Percentiles rank a stretch among this genome's conserved stretches.
These are phyloP conservation scores for Tinamus guttatus DNA, from an alignment of 2,113 vertebrate genomes.

Conservation along the genomic window DNA sequence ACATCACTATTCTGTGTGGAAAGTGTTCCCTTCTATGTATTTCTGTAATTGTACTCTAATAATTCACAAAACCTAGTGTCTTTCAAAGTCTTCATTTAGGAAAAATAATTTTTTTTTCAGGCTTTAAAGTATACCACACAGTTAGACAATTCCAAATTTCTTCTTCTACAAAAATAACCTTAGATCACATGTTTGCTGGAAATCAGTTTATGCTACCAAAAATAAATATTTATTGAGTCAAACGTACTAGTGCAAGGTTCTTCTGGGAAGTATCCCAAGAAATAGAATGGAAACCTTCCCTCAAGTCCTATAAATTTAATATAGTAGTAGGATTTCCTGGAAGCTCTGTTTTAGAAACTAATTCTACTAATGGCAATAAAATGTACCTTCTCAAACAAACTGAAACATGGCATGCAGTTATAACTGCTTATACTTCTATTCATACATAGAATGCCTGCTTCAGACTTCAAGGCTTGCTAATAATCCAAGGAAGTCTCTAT, in stretches of 20 bases:
- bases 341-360: not conserved
- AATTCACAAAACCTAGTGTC: not conserved
- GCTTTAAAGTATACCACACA: not conserved
- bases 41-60: not conserved
- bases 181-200: not conserved
- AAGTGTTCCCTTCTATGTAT: not conserved
- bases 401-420: not conserved
- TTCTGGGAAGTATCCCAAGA: slow-evolving; percentile 4
- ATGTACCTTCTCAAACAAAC: not conserved
- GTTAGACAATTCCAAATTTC: not conserved
- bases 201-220: not conserved
- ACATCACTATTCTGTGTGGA: not conserved
- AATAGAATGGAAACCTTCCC: not conserved
- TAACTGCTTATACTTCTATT: not conserved
- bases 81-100: not conserved
- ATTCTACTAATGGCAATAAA: not conserved
- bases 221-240: slow-evolving; percentile 23
- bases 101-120: not conserved
- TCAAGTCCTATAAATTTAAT: not conserved
- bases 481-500: not conserved
- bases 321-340: not conserved
- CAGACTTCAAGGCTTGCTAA: not conserved
- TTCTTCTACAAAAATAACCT: not conserved
- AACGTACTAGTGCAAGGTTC: not conserved
- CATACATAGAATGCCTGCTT: not conserved